Percentiles rank a stretch among this genome's conserved stretches.
Evolutionary conservation across 2,888 invertebrate species (phyloP).

Genomic region (Terebella lapidaria): DNA sequence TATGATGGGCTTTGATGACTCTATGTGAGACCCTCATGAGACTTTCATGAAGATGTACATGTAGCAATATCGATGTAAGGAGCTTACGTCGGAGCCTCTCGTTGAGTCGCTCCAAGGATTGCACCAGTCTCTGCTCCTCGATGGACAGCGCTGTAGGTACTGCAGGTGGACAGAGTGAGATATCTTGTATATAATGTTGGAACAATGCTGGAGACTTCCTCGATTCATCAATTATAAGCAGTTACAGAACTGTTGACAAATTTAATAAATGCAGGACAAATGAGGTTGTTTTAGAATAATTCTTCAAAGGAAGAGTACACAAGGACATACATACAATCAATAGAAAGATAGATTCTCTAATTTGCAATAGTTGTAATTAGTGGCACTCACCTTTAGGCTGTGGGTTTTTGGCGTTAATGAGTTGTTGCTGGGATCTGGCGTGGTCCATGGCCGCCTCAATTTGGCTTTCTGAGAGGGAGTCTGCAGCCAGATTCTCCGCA

Average conservation of each 20-base stretch:
- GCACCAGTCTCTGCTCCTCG: not conserved
- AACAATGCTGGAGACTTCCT: not conserved
- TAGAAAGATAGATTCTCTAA: too few relatives aligned
- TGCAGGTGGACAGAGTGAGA: not conserved
- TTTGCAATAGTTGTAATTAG: too few relatives aligned
- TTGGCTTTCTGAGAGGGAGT: conserved; percentile 38
- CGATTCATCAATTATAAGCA: not conserved
- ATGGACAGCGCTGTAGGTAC: not conserved
- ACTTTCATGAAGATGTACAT: not conserved
- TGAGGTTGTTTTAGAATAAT: too few relatives aligned
- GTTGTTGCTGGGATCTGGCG: not conserved
- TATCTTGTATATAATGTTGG: not conserved
- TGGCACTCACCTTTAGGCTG: not conserved
- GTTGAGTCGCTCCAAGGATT: not conserved
- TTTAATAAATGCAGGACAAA: too few relatives aligned
- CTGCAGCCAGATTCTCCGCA: conserved; percentile 29
- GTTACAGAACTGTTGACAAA: too few relatives aligned
- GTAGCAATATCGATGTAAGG: too few relatives aligned
- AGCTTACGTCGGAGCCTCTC: not conserved
- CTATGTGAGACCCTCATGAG: not conserved
- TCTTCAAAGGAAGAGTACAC: too few relatives aligned
- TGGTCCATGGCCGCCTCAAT: conserved; percentile 37
- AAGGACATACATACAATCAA: too few relatives aligned
- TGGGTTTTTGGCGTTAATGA: not conserved
- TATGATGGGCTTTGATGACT: too few relatives aligned